Evolutionary conservation across 2,888 invertebrate species (phyloP), one percentile per base, ranked within the genome.

Genomic region (Hydriomena furcata): DNA sequence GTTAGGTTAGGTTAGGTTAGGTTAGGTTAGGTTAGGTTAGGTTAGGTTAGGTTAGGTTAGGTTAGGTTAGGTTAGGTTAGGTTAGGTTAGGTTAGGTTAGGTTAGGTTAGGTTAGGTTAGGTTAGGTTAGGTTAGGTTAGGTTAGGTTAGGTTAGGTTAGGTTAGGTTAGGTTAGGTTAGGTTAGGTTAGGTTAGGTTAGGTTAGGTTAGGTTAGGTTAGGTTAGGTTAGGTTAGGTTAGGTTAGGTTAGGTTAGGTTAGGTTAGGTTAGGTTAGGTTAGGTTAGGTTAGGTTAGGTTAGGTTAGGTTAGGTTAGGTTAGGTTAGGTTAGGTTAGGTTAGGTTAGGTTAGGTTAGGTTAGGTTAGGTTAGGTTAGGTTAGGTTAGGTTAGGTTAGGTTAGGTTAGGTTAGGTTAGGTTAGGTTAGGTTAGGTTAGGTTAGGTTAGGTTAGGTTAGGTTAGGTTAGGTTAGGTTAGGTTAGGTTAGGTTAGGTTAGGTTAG

Each of bases 1-100:
- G 51, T 52, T 48, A 52, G 52, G 56, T 57, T 55, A 58, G 56
- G 54, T 55, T 55, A 56, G 55, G 58, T 53, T 49, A 52, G 48
- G 58, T 57, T 52, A 58, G 58, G 58, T 56, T 55, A 58, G 58
- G 61, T 55, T 56, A 61, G 60, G 60, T 55, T 55, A 60, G 56
- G 56, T 52, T 59, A 57, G 49, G 58, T 62, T 60, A 54, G 60
- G 57, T 58, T 52, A 58, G 34, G 61, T 62, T 56, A 61, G 61
- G 60, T 65, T 58, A 60, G 41, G 41, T 42, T 51, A 55, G 54
- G 45, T 45, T 46, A 32, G 38, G 38, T 46, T 36, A 36, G 45
- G 41, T 41, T 41, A 42, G 41, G 41, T 42, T 42, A 42, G 41
- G 41, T 41, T 41, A 41, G 48, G 45, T 48, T 46, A 37, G 12